phyloP scores from a whole-genome alignment of 1,140 invertebrate species.

The Eufriesea mexicana region DNA sequence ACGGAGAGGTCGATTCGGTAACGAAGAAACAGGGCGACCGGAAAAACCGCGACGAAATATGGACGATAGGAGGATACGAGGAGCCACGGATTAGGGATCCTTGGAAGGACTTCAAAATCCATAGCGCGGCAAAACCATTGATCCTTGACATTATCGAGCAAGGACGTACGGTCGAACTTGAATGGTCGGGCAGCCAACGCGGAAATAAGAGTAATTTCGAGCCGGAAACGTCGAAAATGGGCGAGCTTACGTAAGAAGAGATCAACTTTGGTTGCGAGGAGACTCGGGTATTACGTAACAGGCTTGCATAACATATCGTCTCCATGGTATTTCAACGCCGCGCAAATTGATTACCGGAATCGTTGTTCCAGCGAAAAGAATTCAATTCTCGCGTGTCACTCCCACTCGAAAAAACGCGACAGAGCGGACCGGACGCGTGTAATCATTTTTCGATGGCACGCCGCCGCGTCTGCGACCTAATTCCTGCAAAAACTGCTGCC shows the following conservation, averaged over 20 bases:
- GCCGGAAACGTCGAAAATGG: slow-evolving; percentile 8
- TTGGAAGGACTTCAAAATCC: not conserved
- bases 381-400: not conserved
- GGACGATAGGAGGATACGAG: no score
- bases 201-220: not conserved
- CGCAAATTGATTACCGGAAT: slow-evolving; percentile 13
- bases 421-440: not conserved
- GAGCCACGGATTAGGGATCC: no score
- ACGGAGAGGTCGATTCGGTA: not conserved
- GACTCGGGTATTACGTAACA: slow-evolving; percentile 7
- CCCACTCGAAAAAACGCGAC: not conserved
- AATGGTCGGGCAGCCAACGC: no score
- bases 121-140: not conserved
- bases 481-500: not conserved
- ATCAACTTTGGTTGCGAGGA: not conserved
- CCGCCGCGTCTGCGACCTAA: not conserved
- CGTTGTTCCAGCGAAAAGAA: slow-evolving; percentile 1
- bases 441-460: not conserved
- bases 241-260: slow-evolving; percentile 4
- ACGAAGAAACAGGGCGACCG: not conserved
- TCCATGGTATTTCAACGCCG: not conserved
- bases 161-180: not conserved
- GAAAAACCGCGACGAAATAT: not conserved
- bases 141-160: not conserved
- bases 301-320: slow-evolving; percentile 20